A percentile compares a stretch with the other conserved stretches of the same genome.
Evolutionary conservation across 2,888 invertebrate genomes (phyloP).

Genomic region (Zygogramma bicolorata): DNA sequence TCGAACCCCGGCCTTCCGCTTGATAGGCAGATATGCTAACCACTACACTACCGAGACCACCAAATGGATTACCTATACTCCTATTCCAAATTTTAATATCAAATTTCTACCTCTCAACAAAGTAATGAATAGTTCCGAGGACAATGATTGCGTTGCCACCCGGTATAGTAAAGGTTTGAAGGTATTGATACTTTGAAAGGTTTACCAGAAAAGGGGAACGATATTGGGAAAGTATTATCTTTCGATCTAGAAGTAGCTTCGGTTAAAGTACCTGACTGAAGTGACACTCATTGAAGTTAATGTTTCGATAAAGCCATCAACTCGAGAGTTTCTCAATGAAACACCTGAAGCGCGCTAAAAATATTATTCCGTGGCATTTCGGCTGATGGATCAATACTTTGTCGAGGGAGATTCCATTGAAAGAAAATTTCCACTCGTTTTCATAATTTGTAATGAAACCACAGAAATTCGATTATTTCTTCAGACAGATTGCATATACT

Average conservation of each 20-base stretch:
- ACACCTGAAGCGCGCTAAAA: not conserved
- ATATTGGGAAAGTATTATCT: not conserved
- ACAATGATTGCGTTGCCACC: not conserved
- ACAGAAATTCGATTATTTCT: too few species aligned
- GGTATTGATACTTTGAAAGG: not conserved
- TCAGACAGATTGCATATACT: too few species aligned
- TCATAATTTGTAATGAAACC: too few species aligned
- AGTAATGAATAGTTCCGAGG: too few species aligned
- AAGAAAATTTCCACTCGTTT: too few species aligned
- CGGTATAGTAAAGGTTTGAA: not conserved
- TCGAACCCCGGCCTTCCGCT: too few species aligned
- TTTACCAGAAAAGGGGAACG: not conserved
- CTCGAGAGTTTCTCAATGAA: not conserved
- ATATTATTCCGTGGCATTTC: not conserved
- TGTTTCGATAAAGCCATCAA: not conserved
- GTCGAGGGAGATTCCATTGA: too few species aligned
- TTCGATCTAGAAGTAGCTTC: not conserved
- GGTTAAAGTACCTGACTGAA: not conserved
- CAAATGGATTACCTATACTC: too few species aligned
- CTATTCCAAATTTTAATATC: too few species aligned
- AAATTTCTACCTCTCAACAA: too few species aligned
- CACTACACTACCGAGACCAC: too few species aligned
- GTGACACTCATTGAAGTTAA: not conserved
- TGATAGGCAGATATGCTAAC: too few species aligned
- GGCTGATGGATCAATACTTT: not conserved